Conservation (phyloP, 2,113 vertebrate genomes). For the Labrus mixtus region DNA sequence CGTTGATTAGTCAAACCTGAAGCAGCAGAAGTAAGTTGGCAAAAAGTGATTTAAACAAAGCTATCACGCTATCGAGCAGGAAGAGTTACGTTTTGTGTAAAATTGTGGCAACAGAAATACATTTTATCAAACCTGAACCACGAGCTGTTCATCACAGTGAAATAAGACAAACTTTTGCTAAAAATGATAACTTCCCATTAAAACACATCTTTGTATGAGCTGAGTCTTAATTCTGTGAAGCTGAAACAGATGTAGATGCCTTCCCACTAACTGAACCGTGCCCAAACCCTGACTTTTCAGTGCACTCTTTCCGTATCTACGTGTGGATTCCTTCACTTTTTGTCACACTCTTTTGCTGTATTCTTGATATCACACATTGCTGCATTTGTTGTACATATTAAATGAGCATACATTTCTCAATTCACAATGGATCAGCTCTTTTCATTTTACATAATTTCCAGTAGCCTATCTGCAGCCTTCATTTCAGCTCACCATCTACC, state of each 20-base stretch:
- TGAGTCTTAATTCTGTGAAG: conserved; percentile 42
- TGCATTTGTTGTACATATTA: neutral
- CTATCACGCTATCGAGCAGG: neutral
- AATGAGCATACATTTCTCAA: conserved; percentile 6
- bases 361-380: neutral
- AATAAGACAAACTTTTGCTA: conserved; percentile 31
- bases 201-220: conserved; percentile 30
- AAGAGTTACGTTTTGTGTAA: too few species aligned
- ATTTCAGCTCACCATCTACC: conserved; percentile 35
- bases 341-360: neutral
- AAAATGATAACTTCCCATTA: conserved; percentile 40
- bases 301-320: conserved; percentile 25
- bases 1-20: neutral
- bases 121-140: conserved; percentile 32
- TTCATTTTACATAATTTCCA: conserved; percentile 15
- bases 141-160: conserved; percentile 34
- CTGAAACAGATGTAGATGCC: conserved; percentile 62
- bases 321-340: conserved; percentile 9
- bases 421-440: neutral
- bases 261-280: conserved; percentile 30
- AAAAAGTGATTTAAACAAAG: neutral
- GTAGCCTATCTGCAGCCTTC: neutral
- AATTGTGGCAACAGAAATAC: neutral
- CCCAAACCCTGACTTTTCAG: conserved; percentile 27
- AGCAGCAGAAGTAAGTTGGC: too few species aligned